These are phyloP conservation scores for Antechinus flavipes DNA, from an alignment of 2,113 vertebrate genomes.

Conservation along the genomic window DNA sequence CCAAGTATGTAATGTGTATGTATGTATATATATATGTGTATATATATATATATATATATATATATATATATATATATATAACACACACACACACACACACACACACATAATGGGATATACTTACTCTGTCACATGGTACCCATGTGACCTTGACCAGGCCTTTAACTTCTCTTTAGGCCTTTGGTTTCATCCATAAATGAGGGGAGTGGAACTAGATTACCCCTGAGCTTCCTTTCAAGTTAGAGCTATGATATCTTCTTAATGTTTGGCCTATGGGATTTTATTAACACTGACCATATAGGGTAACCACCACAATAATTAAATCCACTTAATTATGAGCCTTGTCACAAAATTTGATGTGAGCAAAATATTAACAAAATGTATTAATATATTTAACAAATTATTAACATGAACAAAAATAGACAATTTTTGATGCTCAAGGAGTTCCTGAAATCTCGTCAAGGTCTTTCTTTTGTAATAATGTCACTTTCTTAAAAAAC, in stretches of 20 bases:
- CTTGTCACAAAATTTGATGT: constrained; percentile 22
- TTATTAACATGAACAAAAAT: neutral
- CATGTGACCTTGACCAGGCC: neutral
- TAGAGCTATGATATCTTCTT: neutral
- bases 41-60: too few relatives aligned
- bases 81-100: too few relatives aligned
- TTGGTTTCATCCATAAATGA: neutral
- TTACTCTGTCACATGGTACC: neutral
- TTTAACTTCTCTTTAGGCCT: neutral
- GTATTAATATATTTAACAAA: too few relatives aligned
- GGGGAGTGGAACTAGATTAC: neutral
- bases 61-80: too few relatives aligned
- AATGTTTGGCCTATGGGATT: neutral
- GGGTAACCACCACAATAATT: neutral
- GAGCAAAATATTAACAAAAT: neutral
- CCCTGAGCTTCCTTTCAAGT: neutral
- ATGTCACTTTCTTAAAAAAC: neutral
- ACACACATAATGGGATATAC: neutral
- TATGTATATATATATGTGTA: too few relatives aligned
- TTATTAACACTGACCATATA: neutral
- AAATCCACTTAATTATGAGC: constrained; percentile 20
- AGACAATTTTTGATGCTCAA: constrained; percentile 38
- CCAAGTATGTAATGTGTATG: neutral
- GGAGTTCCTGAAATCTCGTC: constrained; percentile 32
- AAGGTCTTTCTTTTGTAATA: constrained; percentile 37